Evolutionary conservation across 2,113 vertebrate species (phyloP), one percentile per base, ranked within the genome.

Genomic region (Tetraodon nigroviridis): DNA sequence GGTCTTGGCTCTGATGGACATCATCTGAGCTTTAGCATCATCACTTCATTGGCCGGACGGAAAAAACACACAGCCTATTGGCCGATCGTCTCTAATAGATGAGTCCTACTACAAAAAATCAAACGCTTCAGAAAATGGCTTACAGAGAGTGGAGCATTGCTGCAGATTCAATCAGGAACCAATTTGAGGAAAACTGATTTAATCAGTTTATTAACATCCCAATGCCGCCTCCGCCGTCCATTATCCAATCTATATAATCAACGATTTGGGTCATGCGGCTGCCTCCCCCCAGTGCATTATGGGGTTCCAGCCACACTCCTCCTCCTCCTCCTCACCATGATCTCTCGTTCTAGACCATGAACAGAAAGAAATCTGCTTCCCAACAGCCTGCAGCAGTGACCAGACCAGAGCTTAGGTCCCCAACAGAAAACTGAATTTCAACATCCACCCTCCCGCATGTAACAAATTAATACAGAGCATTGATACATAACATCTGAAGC

Each of bases 11-110:
- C 47, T 50, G 77, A 78, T 72, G 58, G 13, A 64, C 61, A 62
- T 61, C 62, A 74, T 63, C 58, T 67, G 59, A n/a, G 20, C 52
- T 71, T 61, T 71, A 68, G 70, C 63, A 61, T 71, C 58, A 67
- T 63, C 67, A 56, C 57, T 62, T 37, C 37, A 27, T 58, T 67
- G 2, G 17, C 44, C 21, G n/a, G 7, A 17, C 0, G 7, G 54
- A 42, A 7, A 7, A 8, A 19, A 17, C 8, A n/a, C n/a, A 5
- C 15, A n/a, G 44, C 15, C 6, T 16, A 17, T 3, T 5, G 44
- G 44, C 32, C 24, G 3, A 27, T 27, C 24, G 24, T 37, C 32
- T 37, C 2, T 12, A 37, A 3, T 10, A 7, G 8, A 37, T 10
- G 32, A 11, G 11, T 37, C 32, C 32, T 12, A 49, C n/a, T 46